These are phyloP conservation scores for Anodontia alba DNA, from an alignment of 2,888 invertebrate genomes.

Conservation along the genomic window DNA sequence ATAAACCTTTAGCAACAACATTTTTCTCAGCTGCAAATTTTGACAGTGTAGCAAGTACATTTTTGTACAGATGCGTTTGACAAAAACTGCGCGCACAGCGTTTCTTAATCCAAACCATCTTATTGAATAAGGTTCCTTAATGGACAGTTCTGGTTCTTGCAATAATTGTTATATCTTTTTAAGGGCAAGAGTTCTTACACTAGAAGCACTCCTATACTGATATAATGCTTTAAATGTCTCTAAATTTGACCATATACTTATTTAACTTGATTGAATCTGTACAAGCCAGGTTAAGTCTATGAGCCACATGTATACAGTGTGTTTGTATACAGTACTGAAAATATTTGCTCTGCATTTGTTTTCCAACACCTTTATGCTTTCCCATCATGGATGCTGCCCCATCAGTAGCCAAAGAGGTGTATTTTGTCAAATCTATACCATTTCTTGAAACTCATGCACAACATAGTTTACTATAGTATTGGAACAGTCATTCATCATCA, in stretches of 20 bases:
- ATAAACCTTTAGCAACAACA: slow-evolving; percentile 35
- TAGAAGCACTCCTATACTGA: slow-evolving; percentile 44
- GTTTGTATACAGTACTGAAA: slow-evolving; percentile 45
- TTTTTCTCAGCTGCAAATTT: slow-evolving; percentile 44
- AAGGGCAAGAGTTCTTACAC: slow-evolving; percentile 32
- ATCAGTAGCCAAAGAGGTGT: slow-evolving; percentile 50
- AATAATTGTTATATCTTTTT: slow-evolving; percentile 32
- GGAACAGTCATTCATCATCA: slow-evolving; percentile 22
- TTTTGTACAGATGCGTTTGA: slow-evolving; percentile 37
- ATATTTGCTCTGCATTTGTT: slow-evolving; percentile 31
- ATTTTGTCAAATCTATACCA: slow-evolving; percentile 24
- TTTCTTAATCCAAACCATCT: slow-evolving; percentile 51
- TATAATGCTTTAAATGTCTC: slow-evolving; percentile 53
- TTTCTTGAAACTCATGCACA: neutral
- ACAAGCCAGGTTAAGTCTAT: slow-evolving; percentile 47
- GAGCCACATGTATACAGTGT: slow-evolving; percentile 52
- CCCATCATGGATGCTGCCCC: slow-evolving; percentile 50
- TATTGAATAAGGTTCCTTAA: slow-evolving; percentile 56
- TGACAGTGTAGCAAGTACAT: slow-evolving; percentile 38
- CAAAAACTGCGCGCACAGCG: slow-evolving; percentile 53
- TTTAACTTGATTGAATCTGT: slow-evolving; percentile 53
- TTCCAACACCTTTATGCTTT: slow-evolving; percentile 39
- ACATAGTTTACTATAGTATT: slow-evolving; percentile 27
- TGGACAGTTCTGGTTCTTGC: slow-evolving; percentile 46
- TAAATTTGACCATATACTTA: slow-evolving; percentile 42